Conservation (phyloP, 2,797 vertebrate genomes). For the Octomys mimax region DNA sequence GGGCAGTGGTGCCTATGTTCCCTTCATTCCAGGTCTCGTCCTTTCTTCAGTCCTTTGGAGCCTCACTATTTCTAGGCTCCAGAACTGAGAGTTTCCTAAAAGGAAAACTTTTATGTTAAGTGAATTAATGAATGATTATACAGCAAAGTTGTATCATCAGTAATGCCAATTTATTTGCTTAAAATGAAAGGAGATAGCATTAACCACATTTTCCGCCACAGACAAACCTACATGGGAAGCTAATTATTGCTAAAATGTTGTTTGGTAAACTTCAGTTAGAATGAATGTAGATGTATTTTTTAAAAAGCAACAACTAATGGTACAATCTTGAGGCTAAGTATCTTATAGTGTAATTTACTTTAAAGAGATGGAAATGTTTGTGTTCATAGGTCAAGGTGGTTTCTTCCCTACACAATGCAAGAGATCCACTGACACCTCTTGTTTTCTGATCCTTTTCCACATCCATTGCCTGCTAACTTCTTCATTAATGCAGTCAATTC, state of each 20-base stretch:
- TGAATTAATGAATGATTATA: background rate
- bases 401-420: background rate
- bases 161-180: conserved; percentile 9
- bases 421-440: background rate
- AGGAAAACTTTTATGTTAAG: background rate
- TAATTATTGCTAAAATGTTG: background rate
- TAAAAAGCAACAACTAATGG: background rate
- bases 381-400: background rate
- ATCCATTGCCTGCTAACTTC: background rate
- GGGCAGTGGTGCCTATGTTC: background rate
- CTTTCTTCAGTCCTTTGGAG: background rate
- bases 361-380: background rate
- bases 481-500: background rate
- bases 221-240: background rate
- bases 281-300: background rate
- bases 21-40: background rate
- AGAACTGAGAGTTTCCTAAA: background rate
- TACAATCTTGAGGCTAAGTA: background rate
- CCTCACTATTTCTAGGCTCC: background rate
- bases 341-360: background rate
- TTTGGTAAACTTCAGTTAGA: conserved; percentile 17
- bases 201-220: background rate
- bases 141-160: background rate
- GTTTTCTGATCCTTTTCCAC: background rate
- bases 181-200: background rate